Evolutionary conservation across 1,140 invertebrate species (phyloP), one percentile per base, ranked within the genome.

Genomic region (Drosophila auraria): DNA sequence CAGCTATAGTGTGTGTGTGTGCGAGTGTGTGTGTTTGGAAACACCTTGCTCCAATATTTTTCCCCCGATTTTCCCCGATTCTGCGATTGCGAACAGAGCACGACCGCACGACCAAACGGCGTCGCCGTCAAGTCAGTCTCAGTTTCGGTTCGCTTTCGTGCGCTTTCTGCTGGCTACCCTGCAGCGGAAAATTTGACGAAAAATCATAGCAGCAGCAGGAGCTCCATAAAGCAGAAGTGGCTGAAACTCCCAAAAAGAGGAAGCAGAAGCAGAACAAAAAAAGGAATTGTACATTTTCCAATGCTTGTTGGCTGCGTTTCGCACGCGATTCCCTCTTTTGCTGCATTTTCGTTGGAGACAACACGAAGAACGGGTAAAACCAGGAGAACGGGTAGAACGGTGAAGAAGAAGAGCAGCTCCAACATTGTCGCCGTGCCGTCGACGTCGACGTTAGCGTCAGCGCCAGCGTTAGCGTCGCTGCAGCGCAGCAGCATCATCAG

Each of bases 41-140:
- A 89, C 86, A 89, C 86, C 86, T 89, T 89, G 86, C 86, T 90
- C 86, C 82, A 90, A 90, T 86, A 90, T 90, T 90, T 79, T 60
- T 56, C 62, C 38, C 50, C 54, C 38, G 61, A 66, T 54, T 51
- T 53, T 56, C 20, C 60, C 77, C 59, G 50, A 66, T 44, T 51
- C 60, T 69, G 65, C 66, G 66, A 70, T 64, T 70, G 66, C 50
- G 72, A 63, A 64, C 53, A 59, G 58, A 59, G 58, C 38, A 64
- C 73, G 47, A 60, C 68, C 58, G 40, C 60, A 57, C 54, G 61
- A 65, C 44, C 79, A 47, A 75, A 47, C 64, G 27, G 54, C 40
- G 64, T 79, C 75, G 56, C 49, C 50, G 65, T 68, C 40, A 72
- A 63, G 54, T 69, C 77, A 75, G 86, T 90, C 84, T 89, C 81